These are phyloP conservation scores for Fringilla coelebs DNA, from an alignment of 2,797 vertebrate species.

Conservation along the genomic window DNA sequence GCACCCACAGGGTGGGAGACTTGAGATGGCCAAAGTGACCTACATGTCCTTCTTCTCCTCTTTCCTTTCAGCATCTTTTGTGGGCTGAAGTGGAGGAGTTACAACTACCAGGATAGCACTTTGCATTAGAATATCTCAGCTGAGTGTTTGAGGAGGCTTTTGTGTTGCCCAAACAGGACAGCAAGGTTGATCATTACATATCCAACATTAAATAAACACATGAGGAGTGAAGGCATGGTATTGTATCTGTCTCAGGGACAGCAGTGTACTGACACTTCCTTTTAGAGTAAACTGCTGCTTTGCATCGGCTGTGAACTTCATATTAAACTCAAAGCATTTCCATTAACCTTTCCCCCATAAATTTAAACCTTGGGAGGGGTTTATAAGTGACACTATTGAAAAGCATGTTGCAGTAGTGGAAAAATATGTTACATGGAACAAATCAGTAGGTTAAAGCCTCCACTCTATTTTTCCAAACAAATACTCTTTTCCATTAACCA, in stretches of 20 bases:
- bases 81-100: not conserved
- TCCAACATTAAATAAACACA: not conserved
- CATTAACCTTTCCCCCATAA: not conserved
- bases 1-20: not conserved
- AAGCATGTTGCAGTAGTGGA: not conserved
- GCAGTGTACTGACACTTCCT: not conserved
- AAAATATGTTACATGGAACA: slow-evolving; percentile 23
- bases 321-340: not conserved
- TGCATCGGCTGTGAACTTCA: not conserved
- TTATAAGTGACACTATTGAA: not conserved
- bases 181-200: not conserved
- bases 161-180: not conserved
- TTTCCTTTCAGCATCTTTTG: not conserved
- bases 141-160: not conserved
- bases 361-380: not conserved
- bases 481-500: slow-evolving; percentile 1
- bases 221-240: not conserved
- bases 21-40: not conserved
- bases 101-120: not conserved
- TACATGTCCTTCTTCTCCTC: not conserved
- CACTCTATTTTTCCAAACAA: not conserved
- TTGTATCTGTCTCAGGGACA: not conserved
- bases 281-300: not conserved
- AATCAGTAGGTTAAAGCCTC: slow-evolving; percentile 4
- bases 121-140: not conserved